Evolutionary conservation across 2,888 invertebrate genomes (phyloP).

Genomic region (Dicranocentrus wangi): DNA sequence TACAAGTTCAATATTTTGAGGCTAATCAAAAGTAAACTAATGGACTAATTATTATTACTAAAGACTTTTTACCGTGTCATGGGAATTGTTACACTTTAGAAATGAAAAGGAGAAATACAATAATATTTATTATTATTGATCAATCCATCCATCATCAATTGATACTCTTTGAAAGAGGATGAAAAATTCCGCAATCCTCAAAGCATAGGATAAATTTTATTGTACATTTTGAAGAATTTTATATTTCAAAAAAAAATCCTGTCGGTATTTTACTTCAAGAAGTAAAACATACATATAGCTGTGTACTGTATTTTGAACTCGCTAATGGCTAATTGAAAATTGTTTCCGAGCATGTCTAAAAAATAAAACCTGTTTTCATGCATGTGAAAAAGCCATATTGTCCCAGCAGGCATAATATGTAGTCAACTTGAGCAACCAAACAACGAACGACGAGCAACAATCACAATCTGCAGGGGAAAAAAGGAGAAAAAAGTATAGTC

Average conservation of each 20-base stretch:
- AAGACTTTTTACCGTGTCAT: background rate
- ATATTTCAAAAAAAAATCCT: background rate
- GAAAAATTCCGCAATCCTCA: too few species aligned
- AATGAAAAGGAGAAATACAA: background rate
- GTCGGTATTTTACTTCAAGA: background rate
- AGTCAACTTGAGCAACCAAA: background rate
- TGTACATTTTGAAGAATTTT: too few species aligned
- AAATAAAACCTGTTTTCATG: conserved; percentile 16
- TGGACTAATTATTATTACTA: background rate
- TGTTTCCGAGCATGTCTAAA: conserved; percentile 20
- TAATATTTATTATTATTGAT: too few species aligned
- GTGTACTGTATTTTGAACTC: background rate
- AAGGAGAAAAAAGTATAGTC: too few species aligned
- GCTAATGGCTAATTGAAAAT: conserved; percentile 9
- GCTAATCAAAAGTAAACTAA: background rate
- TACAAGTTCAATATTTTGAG: background rate
- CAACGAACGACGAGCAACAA: background rate
- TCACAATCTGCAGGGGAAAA: background rate
- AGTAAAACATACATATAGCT: background rate
- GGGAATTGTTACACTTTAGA: background rate
- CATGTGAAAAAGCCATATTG: conserved; percentile 16
- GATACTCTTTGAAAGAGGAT: too few species aligned
- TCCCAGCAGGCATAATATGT: background rate
- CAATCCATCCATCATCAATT: too few species aligned
- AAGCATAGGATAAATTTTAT: too few species aligned